A percentile compares a stretch with the other conserved stretches of the same genome.
phyloP scores from a whole-genome alignment of 2,888 invertebrate species.

The Heliconius erato region DNA sequence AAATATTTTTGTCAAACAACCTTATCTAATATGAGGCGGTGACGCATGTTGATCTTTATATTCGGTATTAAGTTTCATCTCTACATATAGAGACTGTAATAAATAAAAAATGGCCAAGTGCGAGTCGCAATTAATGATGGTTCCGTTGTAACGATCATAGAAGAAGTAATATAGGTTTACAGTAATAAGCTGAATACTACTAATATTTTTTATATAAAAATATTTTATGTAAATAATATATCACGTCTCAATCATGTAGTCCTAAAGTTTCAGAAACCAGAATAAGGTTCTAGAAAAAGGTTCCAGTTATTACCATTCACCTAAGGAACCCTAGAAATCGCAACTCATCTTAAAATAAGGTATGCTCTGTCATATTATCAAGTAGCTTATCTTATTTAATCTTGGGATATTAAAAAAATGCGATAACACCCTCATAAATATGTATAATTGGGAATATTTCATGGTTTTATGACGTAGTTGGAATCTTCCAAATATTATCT shows the following conservation, averaged over 20 bases:
- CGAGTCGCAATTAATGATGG: neutral
- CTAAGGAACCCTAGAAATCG: constrained; percentile 6
- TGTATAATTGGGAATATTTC: neutral
- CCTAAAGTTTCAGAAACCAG: too few relatives aligned
- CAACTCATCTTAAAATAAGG: constrained; percentile 24
- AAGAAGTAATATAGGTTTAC: too few relatives aligned
- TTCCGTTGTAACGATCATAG: neutral
- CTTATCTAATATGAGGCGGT: constrained; percentile 30
- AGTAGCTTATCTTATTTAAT: constrained; percentile 17
- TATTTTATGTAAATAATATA: neutral
- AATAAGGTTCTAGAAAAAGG: too few relatives aligned
- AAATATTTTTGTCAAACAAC: constrained; percentile 48
- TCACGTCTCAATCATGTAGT: neutral
- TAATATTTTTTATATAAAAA: neutral
- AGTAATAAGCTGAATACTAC: neutral
- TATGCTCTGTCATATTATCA: neutral
- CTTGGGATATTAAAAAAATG: neutral
- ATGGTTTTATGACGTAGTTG: neutral
- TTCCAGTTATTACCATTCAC: too few relatives aligned
- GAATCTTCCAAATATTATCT: neutral
- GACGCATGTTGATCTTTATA: constrained; percentile 44
- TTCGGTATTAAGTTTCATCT: constrained; percentile 38
- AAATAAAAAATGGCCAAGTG: constrained; percentile 4
- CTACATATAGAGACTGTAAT: constrained; percentile 32
- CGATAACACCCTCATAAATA: neutral